These are phyloP conservation scores for Pristionchus arcanus DNA, from an alignment of 2,888 invertebrate genomes.

Conservation along the genomic window DNA sequence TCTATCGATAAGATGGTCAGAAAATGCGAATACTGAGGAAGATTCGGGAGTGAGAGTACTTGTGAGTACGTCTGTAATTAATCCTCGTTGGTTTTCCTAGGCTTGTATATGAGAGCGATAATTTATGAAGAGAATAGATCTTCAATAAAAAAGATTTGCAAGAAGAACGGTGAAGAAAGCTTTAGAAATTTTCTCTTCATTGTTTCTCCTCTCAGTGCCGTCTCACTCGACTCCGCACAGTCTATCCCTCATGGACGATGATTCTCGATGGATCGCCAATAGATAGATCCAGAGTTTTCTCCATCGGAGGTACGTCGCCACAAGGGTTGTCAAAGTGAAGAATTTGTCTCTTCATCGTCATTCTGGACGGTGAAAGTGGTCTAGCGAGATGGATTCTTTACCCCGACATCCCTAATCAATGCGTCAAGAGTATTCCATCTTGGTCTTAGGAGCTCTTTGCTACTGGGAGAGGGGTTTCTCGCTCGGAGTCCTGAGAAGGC, in stretches of 20 bases:
- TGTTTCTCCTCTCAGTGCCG: neutral
- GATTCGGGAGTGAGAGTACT: neutral
- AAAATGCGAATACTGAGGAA: neutral
- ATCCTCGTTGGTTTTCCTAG: no score
- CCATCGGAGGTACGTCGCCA: conserved; percentile 5
- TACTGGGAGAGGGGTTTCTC: conserved; percentile 52
- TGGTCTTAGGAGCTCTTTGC: neutral
- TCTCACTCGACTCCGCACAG: neutral
- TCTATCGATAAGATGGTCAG: conserved; percentile 2
- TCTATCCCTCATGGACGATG: conserved; percentile 32
- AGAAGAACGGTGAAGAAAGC: no score
- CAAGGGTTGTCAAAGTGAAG: no score
- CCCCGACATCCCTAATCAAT: neutral
- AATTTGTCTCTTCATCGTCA: no score
- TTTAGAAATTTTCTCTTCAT: no score
- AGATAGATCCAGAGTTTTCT: conserved; percentile 47
- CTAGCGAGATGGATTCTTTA: neutral
- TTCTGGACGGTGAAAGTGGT: no score
- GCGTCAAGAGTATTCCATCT: no score
- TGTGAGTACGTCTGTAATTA: no score
- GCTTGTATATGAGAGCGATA: no score
- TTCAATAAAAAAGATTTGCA: no score
- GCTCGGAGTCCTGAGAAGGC: conserved; percentile 24
- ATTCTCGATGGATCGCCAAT: conserved; percentile 18
- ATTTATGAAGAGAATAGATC: no score